Conservation (phyloP, 1,140 invertebrate species). For the Drosophila tristis region DNA sequence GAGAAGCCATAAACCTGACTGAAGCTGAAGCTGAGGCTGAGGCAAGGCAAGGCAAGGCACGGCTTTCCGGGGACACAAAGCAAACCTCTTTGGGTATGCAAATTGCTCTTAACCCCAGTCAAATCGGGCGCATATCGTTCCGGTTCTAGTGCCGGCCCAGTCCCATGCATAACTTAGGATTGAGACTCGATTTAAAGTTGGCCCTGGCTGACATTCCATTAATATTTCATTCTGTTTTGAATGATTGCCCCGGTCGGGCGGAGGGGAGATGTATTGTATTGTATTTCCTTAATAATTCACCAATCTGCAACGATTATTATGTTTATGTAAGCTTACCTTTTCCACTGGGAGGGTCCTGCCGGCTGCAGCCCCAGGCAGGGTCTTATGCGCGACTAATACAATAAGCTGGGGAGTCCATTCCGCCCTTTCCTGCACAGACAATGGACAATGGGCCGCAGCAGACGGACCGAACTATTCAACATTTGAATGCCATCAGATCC, state of each 20-base stretch:
- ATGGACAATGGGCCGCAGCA: slow-evolving; percentile 1
- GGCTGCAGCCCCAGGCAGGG: not conserved
- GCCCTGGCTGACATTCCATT: slow-evolving; percentile 12
- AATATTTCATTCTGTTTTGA: slow-evolving; percentile 25
- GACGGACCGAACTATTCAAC: slow-evolving; percentile 26
- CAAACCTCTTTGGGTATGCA: slow-evolving; percentile 25
- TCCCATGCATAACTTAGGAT: slow-evolving; percentile 20
- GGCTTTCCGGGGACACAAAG: not conserved
- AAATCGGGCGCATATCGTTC: slow-evolving; percentile 27
- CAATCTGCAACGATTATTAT: slow-evolving; percentile 56
- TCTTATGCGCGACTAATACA: slow-evolving; percentile 9
- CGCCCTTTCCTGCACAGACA: slow-evolving; percentile 32
- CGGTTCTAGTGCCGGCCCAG: not conserved
- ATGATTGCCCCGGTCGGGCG: slow-evolving; percentile 12
- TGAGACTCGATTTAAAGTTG: slow-evolving; percentile 24
- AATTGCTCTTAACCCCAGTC: slow-evolving; percentile 24
- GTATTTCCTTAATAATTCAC: slow-evolving; percentile 26
- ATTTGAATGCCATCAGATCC: slow-evolving; percentile 44
- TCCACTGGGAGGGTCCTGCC: not conserved
- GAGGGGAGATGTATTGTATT: not conserved
- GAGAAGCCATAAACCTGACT: slow-evolving; percentile 36
- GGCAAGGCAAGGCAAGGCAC: not conserved
- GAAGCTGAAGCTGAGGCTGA: not conserved
- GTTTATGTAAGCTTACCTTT: slow-evolving; percentile 45
- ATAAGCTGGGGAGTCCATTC: slow-evolving; percentile 26